phyloP scores from a whole-genome alignment of 2,888 invertebrate genomes.

The Cryptophagus acutangulus region DNA sequence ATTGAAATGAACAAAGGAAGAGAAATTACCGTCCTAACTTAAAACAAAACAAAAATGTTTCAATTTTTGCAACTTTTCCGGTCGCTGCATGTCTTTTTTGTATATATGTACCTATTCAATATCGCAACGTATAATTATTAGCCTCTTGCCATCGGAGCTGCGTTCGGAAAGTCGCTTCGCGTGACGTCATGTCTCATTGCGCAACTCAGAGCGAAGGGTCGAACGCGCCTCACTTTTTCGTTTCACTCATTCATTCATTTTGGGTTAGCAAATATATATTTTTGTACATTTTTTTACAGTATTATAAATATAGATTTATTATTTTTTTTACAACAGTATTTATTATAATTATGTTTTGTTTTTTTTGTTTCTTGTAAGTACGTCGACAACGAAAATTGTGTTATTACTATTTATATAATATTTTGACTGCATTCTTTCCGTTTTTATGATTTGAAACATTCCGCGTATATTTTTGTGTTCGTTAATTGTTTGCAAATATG shows the following conservation, averaged over 20 bases:
- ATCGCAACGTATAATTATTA: slow-evolving; percentile 31
- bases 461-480: slow-evolving; percentile 3
- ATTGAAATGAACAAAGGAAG: slow-evolving; percentile 26
- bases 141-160: slow-evolving; percentile 34
- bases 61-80: slow-evolving; percentile 32
- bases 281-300: slow-evolving; percentile 40
- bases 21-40: slow-evolving; percentile 29
- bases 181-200: no score
- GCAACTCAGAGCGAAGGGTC: no score
- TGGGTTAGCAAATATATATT: slow-evolving; percentile 26
- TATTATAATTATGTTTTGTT: slow-evolving; percentile 13
- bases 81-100: slow-evolving; percentile 25
- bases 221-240: slow-evolving; percentile 18
- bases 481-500: slow-evolving; percentile 29
- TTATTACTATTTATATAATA: slow-evolving; percentile 2
- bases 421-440: not conserved
- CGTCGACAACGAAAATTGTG: slow-evolving; percentile 2
- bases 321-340: not conserved
- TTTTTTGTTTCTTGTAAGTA: slow-evolving; percentile 14
- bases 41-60: not conserved
- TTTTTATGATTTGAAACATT: slow-evolving; percentile 4
- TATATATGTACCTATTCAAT: slow-evolving; percentile 37
- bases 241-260: slow-evolving; percentile 14
- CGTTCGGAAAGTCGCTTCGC: no score
- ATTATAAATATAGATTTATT: slow-evolving; percentile 27